Evolutionary conservation across 2,888 invertebrate genomes (phyloP).

Genomic region (Palloptera scutellata): DNA sequence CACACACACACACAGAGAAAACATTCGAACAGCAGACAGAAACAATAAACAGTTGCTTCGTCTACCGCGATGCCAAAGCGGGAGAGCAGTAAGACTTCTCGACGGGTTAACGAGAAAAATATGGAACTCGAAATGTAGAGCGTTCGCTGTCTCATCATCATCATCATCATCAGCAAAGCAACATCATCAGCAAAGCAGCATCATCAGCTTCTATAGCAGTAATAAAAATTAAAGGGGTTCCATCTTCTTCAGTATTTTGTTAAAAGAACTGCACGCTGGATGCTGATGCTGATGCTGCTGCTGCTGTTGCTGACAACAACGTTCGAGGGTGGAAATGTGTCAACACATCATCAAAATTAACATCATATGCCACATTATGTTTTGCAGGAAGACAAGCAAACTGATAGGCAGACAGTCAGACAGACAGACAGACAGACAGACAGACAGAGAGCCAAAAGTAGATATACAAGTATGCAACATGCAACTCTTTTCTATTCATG

Average conservation of each 20-base stretch:
- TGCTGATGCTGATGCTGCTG: slow-evolving; percentile 4
- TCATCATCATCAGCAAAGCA: not conserved
- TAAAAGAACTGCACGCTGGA: slow-evolving; percentile 18
- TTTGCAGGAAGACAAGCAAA: not conserved
- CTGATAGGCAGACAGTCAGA: slow-evolving; percentile 4
- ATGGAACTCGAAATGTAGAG: no score
- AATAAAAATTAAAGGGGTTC: slow-evolving; percentile 8
- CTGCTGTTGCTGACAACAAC: not conserved
- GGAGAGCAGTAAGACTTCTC: not conserved
- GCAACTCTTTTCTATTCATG: no score
- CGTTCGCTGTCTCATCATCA: no score
- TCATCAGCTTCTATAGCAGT: slow-evolving; percentile 21
- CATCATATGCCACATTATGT: slow-evolving; percentile 33
- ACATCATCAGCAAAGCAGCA: slow-evolving; percentile 18
- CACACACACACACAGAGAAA: not conserved
- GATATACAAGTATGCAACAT: not conserved
- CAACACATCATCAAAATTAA: slow-evolving; percentile 42
- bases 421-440: not conserved
- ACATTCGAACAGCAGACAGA: slow-evolving; percentile 14
- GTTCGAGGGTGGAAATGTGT: slow-evolving; percentile 36
- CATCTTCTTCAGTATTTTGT: not conserved
- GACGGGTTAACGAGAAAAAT: no score
- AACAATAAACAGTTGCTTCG: no score
- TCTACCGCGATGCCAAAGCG: no score
- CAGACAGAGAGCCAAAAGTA: slow-evolving; percentile 1